Base-by-base conservation (phyloP, 2,113 vertebrate genomes). In the Lycocorax pyrrhopterus region DNA sequence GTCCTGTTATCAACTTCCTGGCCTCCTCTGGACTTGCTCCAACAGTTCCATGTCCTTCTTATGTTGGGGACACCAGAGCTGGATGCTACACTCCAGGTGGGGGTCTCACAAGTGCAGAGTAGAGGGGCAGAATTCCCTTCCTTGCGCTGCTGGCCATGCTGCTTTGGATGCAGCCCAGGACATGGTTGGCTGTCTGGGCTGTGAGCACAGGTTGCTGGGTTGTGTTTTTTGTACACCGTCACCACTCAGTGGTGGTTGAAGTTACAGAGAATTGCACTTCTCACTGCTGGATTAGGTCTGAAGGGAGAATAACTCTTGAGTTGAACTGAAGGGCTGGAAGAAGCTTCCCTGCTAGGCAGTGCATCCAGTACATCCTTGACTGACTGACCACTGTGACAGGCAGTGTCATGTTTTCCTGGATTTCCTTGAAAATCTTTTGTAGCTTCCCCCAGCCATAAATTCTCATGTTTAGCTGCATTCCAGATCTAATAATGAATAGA, bases 361-460 rank as follows among this genome's bases (percentile, higher is more conserved):
- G 33, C 41, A 76, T 67, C 62, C 47, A 19, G 53, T 17, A n/a
- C 44, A 18, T 92, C 62, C 15, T 35, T 32, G 15, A 71, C 77
- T 90, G 37, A 82, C 55, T 90, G 90, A 80, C 78, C 84, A 52
- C 76, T 73, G 66, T 74, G 69, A 72, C 26, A 80, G 55, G 33
- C 86, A 37, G 68, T 87, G 53, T 96, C 82, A 20, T 21, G 47
- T 97, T 97, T 95, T 94, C 72, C 91, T 73, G 73, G 62, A 91
- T 97, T 93, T 86, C 93, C 94, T 87, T 87, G 94, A 91, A 90
- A 87, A 95, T 89, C 64, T 87, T 9, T 72, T 69, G 51, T n/a
- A 22, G 47, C 68, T 91, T 97, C 77, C 64, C 75, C 58, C 43
- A 92, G 87, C 60, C n/a, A 25, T 39, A 71, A 89, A 79, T 64